Conservation (phyloP, 2,797 vertebrate species). For the Macropus fuliginosus region DNA sequence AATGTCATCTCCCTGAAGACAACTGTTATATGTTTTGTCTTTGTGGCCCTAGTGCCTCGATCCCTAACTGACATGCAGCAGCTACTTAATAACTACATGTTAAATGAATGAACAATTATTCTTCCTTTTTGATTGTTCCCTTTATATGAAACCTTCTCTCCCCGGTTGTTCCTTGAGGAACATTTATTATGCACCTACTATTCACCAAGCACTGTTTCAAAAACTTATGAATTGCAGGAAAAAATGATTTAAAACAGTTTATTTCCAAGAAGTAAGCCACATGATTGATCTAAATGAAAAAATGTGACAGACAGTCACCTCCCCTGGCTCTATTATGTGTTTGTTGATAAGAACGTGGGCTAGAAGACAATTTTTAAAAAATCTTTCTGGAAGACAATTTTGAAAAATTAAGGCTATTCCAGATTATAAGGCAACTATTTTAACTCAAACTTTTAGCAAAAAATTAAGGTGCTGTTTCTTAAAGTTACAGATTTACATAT, state of each 20-base stretch:
- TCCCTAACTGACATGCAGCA: background rate
- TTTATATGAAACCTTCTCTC: background rate
- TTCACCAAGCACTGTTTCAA: background rate
- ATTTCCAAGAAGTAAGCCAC: background rate
- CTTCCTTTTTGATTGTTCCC: background rate
- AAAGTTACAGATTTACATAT: background rate
- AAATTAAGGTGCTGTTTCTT: background rate
- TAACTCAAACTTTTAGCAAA: background rate
- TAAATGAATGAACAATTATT: background rate
- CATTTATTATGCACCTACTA: background rate
- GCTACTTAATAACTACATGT: background rate
- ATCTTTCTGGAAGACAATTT: background rate
- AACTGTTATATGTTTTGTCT: background rate
- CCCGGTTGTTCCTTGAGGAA: background rate
- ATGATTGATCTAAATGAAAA: background rate
- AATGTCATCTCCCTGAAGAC: background rate
- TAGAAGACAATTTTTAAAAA: background rate
- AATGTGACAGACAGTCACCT: background rate
- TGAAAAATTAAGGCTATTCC: background rate
- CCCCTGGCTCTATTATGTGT: background rate
- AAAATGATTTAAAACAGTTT: background rate
- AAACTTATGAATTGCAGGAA: background rate
- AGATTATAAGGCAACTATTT: background rate
- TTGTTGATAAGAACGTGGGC: background rate
- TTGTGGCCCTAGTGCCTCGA: background rate